phyloP scores from a whole-genome alignment of 1,140 invertebrate genomes.

The Caligus rogercresseyi region DNA sequence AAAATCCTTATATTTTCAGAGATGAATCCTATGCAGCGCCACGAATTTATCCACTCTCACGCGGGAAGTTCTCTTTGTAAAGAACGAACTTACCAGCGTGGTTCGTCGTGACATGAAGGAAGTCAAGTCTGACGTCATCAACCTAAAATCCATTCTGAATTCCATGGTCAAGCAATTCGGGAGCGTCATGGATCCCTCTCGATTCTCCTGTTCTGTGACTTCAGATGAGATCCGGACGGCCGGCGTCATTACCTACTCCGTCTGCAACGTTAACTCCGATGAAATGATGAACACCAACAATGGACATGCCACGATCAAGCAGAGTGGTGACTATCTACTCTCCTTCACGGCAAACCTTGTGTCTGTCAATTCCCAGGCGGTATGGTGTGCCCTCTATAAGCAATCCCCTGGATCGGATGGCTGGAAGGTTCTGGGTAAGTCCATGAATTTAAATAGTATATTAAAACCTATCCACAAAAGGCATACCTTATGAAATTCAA shows the following conservation, averaged over 20 bases:
- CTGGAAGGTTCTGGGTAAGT: slow-evolving; percentile 15
- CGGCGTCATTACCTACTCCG: slow-evolving; percentile 13
- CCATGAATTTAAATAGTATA: not conserved
- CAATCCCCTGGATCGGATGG: slow-evolving; percentile 15
- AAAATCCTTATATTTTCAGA: no score
- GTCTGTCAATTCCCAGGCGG: slow-evolving; percentile 10
- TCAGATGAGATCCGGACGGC: slow-evolving; percentile 12
- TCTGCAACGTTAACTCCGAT: slow-evolving; percentile 12
- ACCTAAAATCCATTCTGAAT: not conserved
- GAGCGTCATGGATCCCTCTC: not conserved
- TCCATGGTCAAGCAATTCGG: not conserved
- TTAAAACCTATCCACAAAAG: no score
- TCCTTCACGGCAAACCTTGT: slow-evolving; percentile 18
- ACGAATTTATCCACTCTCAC: not conserved
- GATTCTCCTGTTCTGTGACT: slow-evolving; percentile 18
- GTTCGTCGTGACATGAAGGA: slow-evolving; percentile 1
- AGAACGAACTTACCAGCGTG: not conserved
- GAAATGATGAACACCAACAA: slow-evolving; percentile 16
- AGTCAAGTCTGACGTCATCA: not conserved
- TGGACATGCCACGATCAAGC: slow-evolving; percentile 7
- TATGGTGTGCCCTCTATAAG: slow-evolving; percentile 20
- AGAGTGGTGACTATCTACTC: slow-evolving; percentile 16
- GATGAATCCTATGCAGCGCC: not conserved
- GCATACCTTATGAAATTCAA: no score
- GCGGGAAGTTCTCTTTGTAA: not conserved